Evolutionary conservation across 2,113 vertebrate genomes (phyloP), one percentile per base, ranked within the genome.

Genomic region (Thryonomys swinderianus): DNA sequence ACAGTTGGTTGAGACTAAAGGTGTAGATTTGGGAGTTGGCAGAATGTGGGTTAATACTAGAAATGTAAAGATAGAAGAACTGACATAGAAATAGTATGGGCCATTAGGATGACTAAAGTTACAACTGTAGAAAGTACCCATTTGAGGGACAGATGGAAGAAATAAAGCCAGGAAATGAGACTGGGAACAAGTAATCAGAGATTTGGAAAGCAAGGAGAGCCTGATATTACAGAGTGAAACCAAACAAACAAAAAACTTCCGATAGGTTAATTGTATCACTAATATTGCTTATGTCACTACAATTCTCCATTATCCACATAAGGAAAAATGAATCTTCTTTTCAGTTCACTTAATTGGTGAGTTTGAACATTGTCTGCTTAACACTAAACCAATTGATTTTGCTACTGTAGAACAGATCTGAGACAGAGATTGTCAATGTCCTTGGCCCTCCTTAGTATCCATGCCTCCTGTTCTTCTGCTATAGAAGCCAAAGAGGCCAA

Each of bases 101-200:
- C 90, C 25, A 5, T 89, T 89, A 61, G 37, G 51, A 86, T 62
- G 42, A 90, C 61, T n/a, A 59, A 53, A 74, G 40, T 57, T 83
- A 83, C 40, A 90, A 57, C 48, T 73, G 17, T 76, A 61, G 84
- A 80, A 88, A 30, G 20, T 27, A 90, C 82, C 80, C 69, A 80
- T 80, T 85, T 88, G 71, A 88, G 20, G 25, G 59, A 61, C 66
- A 76, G 6, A 3, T 82, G 34, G 45, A 85, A 92, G 73, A 94
- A 89, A 51, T 82, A 88, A n/a, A n/a, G n/a, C n/a, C n/a, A n/a
- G 48, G 57, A 69, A 67, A 96, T 25, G 30, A 87, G 42, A 87
- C 40, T 84, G 34, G 90, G 69, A 85, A 87, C 23, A 90, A 90
- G 30, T 59, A 57, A 67, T 59, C 53, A 79, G 62, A 87, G 34